Conservation (phyloP, 2,113 vertebrate species). For the Eupsittula cactorum region DNA sequence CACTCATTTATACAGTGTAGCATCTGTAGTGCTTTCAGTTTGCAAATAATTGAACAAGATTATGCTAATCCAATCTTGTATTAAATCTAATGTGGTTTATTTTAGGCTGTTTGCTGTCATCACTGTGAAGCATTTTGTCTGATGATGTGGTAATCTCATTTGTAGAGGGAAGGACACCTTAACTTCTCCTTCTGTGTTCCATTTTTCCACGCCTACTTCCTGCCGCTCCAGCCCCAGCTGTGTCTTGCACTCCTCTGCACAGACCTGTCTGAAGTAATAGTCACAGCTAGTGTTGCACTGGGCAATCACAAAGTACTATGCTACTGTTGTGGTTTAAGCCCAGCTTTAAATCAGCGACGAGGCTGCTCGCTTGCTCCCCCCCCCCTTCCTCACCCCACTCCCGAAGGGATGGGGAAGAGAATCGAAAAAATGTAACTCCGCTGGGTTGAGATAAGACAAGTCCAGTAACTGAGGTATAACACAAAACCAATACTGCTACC, state of each 20-base stretch:
- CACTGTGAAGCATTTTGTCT: background rate
- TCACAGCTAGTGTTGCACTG: background rate
- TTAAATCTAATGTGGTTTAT: background rate
- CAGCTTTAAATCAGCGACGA: too few relatives aligned
- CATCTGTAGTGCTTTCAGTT: background rate
- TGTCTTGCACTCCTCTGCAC: rapidly evolving
- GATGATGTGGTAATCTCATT: background rate
- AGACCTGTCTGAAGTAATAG: background rate
- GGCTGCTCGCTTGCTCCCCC: too few relatives aligned
- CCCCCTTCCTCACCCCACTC: too few relatives aligned
- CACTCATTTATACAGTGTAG: background rate
- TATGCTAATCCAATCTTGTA: background rate
- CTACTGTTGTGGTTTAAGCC: too few relatives aligned
- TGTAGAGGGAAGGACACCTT: background rate
- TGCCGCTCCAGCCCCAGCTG: background rate
- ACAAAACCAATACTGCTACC: too few relatives aligned
- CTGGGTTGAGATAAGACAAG: too few relatives aligned
- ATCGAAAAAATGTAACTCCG: too few relatives aligned
- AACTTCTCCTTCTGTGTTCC: background rate
- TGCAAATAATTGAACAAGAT: background rate
- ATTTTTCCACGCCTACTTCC: background rate
- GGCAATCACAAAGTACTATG: background rate
- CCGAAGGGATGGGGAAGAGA: too few relatives aligned
- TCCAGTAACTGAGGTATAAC: too few relatives aligned
- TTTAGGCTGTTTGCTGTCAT: background rate